Evolutionary conservation across 2,113 vertebrate genomes (phyloP), one percentile per base, ranked within the genome.

Genomic region (Crotophaga sulcirostris): DNA sequence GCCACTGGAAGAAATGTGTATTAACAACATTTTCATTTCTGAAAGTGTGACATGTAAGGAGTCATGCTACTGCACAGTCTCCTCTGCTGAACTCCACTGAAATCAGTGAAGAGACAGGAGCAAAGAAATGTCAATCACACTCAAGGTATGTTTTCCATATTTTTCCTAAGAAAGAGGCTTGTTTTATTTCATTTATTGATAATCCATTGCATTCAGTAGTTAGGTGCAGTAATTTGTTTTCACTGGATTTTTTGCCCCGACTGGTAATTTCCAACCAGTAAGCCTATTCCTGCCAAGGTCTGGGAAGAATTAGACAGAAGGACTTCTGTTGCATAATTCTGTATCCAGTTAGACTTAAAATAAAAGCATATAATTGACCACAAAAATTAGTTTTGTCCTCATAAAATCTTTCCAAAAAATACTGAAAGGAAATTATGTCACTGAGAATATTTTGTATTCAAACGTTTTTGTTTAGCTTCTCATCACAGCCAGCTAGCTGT

Each of bases 301-400:
- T 97, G 97, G 94, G 85, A 97, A 93, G 36, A 96, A 98, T 98
- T 96, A 98, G 90, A 96, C 87, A 96, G 73, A 94, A 96, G 86
- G 89, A 93, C 89, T 97, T 97, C 92, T 95, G 67, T 94, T 98
- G 90, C 87, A 92, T 85, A 94, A 93, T 92, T 90, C 92, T 86
- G 91, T 84, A 94, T 75, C 91, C 86, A 97, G 62, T 95, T 92
- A 94, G 82, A 84, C 93, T 95, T 96, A 91, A 95, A 97, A 97
- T 96, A 96, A 97, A 96, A 94, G 59, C 79, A 93, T 81, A 97
- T 90, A 96, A 94, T 90, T 94, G 85, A 96, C 94, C 87, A 95
- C 92, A 97, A 96, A 96, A 90, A 93, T 93, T 93, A 93, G 82
- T 90, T 97, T 96, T 97, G 94, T 96, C 95, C 87, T 97, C 45